Evolutionary conservation across 2,888 invertebrate species (phyloP), one percentile per base, ranked within the genome.

Genomic region (Sclerodermus sp.): DNA sequence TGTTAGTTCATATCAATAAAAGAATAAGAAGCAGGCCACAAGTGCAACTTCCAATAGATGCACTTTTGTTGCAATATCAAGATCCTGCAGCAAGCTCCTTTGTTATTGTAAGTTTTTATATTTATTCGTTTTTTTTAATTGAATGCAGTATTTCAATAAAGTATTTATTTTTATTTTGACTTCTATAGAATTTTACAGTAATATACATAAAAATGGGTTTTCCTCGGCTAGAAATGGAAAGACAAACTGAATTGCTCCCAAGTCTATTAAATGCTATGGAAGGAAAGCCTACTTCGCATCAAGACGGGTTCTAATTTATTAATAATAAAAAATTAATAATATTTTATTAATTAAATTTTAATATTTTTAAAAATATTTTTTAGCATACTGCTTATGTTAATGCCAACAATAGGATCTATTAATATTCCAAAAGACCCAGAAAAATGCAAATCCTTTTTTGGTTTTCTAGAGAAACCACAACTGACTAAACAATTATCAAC

Each of bases 151-250:
- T 13, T 31, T 10, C n/a, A 1, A 30, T 43, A 17, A 18, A 18
- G 2, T 40, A 37, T 45, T 39, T 49, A 40, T 40, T 47, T 12
- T 12, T 18, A 15, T 37, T n/a, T 30, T 34, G 8, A 13, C 38
- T 8, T 74, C 70, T 83, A 15, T 81, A 94, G 89, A 96, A 96
- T 78, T 96, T 96, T 74, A 87, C 93, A 10, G 91, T 96, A 49
- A 92, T 96, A 66, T 96, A 96, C 75, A 89, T 96, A 55, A 93
- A 92, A 71, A 85, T 93, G 85, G 96, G 96, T 8, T 96, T 87
- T 79, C 93, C 94, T 0, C 83, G 96, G 45, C 79, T 95, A 64
- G 83, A 88, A 10, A 79, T 84, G 42, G 87, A 87, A 9, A 86
- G 89, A 68, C 93, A 93, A 78, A 82, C 87, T 4, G 85, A 85